These are phyloP conservation scores for Sebastiscus tertius DNA, from an alignment of 2,797 vertebrate species.

Conservation along the genomic window DNA sequence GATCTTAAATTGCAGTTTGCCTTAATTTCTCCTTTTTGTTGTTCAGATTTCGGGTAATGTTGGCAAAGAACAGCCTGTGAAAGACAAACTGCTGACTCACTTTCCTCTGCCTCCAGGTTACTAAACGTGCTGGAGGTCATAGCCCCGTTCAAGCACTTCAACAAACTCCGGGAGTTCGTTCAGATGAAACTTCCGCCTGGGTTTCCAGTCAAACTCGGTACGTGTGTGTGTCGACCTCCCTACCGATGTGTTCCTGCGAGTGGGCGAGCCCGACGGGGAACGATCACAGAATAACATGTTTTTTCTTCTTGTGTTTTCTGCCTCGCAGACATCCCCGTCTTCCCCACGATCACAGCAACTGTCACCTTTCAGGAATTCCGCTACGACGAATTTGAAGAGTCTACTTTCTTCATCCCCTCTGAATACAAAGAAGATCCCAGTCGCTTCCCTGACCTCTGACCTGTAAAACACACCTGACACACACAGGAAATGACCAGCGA, in stretches of 20 bases:
- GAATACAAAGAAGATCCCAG: conserved; percentile 97
- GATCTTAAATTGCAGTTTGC: background rate
- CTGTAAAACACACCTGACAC: conserved; percentile 22
- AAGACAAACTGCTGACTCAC: background rate
- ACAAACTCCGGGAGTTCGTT: conserved; percentile 97
- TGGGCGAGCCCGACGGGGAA: background rate
- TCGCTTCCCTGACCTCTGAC: conserved; percentile 94
- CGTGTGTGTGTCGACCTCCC: conserved; percentile 17
- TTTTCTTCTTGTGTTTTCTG: conserved; percentile 8
- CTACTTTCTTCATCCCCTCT: conserved; percentile 90
- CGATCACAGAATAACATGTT: background rate
- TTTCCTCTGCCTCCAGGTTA: conserved; percentile 82
- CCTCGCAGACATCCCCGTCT: conserved; percentile 90
- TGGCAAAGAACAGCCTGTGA: background rate
- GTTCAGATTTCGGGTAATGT: background rate
- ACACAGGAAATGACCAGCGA: conserved; percentile 33
- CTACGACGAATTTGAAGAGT: conserved; percentile 90
- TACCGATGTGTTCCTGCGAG: background rate
- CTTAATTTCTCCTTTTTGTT: background rate
- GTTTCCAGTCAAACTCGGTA: conserved; percentile 96
- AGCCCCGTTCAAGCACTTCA: conserved; percentile 99
- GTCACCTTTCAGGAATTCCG: conserved; percentile 99
- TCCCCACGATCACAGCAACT: conserved; percentile 97
- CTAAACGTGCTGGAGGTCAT: conserved; percentile 97
- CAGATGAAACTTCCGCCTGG: conserved; percentile 98